Percentiles rank a stretch among this genome's conserved stretches.
Conservation (phyloP, 2,797 vertebrate genomes). For the Scleropages formosus region DNA sequence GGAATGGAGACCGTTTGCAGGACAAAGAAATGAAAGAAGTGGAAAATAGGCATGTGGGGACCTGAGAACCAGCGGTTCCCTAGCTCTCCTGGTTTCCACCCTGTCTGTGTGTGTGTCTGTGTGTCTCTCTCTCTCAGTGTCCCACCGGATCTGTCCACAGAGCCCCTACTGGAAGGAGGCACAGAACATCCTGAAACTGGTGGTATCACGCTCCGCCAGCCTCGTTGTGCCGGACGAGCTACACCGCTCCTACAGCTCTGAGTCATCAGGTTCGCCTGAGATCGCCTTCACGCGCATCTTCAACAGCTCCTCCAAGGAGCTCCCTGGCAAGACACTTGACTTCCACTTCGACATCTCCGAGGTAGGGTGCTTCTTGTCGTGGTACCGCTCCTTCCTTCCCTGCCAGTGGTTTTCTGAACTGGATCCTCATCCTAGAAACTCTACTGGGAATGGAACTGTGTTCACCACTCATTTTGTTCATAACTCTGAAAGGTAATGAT, state of each 20-base stretch:
- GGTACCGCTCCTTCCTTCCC: not conserved
- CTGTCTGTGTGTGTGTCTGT: not conserved
- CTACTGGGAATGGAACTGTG: too few species aligned
- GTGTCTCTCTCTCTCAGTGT: not conserved
- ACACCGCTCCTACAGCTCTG: constrained; percentile 86
- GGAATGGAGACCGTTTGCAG: too few species aligned
- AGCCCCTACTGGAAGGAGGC: constrained; percentile 98
- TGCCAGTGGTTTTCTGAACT: too few species aligned
- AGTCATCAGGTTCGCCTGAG: constrained; percentile 85
- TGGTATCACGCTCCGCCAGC: constrained; percentile 96
- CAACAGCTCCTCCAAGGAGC: constrained; percentile 94
- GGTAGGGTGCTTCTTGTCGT: constrained; percentile 75
- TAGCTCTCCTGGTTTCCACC: too few species aligned
- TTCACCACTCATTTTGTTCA: too few species aligned
- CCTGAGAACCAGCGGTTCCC: too few species aligned
- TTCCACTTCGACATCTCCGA: constrained; percentile 99
- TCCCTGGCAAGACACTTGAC: constrained; percentile 96
- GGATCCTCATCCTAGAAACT: too few species aligned
- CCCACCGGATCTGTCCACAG: constrained; percentile 58
- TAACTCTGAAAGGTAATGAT: too few species aligned
- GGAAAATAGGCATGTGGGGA: too few species aligned
- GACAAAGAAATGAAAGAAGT: too few species aligned
- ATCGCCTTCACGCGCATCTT: constrained; percentile 96
- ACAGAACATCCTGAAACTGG: constrained; percentile 95
- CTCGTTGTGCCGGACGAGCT: constrained; percentile 92